phyloP scores from a whole-genome alignment of 2,888 invertebrate species.

The Anaspis maculata region DNA sequence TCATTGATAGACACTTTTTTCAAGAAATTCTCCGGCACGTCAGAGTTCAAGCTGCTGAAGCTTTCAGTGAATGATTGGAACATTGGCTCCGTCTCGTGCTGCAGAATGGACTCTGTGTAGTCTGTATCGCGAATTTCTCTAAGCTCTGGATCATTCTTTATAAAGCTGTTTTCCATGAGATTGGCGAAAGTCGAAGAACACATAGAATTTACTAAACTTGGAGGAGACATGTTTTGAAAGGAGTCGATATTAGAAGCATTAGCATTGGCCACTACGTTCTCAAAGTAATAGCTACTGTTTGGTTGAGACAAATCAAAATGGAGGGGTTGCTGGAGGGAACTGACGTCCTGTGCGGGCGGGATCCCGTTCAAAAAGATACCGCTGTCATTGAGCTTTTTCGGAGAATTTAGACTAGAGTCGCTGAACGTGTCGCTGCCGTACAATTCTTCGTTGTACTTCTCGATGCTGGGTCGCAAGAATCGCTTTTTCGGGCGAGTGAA shows the following conservation, averaged over 20 bases:
- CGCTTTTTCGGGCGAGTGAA: conserved; percentile 61
- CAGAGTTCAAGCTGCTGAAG: conserved; percentile 35
- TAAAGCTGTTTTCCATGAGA: conserved; percentile 40
- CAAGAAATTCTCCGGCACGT: conserved; percentile 35
- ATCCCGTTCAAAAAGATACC: conserved; percentile 9
- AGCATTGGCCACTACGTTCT: conserved; percentile 30
- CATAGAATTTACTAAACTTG: conserved; percentile 52
- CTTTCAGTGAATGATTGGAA: conserved; percentile 37
- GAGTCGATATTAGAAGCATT: conserved; percentile 47
- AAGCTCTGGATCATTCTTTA: conserved; percentile 38
- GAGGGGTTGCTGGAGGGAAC: conserved; percentile 21
- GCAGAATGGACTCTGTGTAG: conserved; percentile 31
- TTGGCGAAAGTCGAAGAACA: conserved; percentile 42
- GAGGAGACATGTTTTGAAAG: conserved; percentile 46
- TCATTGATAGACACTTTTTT: conserved; percentile 27
- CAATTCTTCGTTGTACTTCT: conserved; percentile 34
- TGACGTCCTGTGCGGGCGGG: conserved; percentile 10
- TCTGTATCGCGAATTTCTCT: conserved; percentile 39
- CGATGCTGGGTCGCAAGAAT: conserved; percentile 51
- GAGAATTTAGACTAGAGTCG: not conserved
- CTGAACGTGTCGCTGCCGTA: conserved; percentile 4
- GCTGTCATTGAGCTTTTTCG: conserved; percentile 7
- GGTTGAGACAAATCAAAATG: conserved; percentile 38
- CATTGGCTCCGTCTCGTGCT: conserved; percentile 35
- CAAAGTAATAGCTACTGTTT: conserved; percentile 33